phyloP scores from a whole-genome alignment of 2,888 invertebrate genomes.

The Synergus gifuensis region DNA sequence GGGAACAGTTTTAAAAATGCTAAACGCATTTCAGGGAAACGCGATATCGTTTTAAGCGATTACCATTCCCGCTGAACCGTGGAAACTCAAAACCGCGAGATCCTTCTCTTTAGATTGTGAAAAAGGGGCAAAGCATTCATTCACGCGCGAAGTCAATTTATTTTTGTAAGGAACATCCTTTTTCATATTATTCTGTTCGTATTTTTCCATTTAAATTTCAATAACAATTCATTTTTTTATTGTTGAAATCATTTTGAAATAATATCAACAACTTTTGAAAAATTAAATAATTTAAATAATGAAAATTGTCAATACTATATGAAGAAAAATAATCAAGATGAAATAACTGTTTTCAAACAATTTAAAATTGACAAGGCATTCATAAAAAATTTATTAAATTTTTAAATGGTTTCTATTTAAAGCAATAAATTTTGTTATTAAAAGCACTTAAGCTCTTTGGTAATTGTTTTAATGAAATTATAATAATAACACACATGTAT shows the following conservation, averaged over 20 bases:
- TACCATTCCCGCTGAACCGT: conserved; percentile 28
- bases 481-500: too few relatives aligned
- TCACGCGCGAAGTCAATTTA: not conserved
- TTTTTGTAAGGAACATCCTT: not conserved
- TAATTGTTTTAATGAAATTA: not conserved
- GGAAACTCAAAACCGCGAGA: conserved; percentile 1
- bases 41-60: conserved; percentile 24
- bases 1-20: conserved; percentile 30
- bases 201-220: too few relatives aligned
- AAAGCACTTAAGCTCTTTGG: not conserved
- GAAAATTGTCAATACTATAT: not conserved
- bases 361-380: not conserved
- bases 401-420: not conserved
- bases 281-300: too few relatives aligned
- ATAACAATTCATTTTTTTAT: too few relatives aligned
- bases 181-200: too few relatives aligned
- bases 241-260: too few relatives aligned
- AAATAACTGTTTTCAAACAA: too few relatives aligned
- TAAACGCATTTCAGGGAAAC: conserved; percentile 20
- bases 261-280: too few relatives aligned
- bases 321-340: not conserved
- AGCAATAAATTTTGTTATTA: not conserved
- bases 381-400: not conserved
- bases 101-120: not conserved
- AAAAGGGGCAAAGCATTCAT: not conserved